These are phyloP conservation scores for Palythoa heliodiscus DNA, from an alignment of 92 coral and sea anemone species.

Conservation along the genomic window DNA sequence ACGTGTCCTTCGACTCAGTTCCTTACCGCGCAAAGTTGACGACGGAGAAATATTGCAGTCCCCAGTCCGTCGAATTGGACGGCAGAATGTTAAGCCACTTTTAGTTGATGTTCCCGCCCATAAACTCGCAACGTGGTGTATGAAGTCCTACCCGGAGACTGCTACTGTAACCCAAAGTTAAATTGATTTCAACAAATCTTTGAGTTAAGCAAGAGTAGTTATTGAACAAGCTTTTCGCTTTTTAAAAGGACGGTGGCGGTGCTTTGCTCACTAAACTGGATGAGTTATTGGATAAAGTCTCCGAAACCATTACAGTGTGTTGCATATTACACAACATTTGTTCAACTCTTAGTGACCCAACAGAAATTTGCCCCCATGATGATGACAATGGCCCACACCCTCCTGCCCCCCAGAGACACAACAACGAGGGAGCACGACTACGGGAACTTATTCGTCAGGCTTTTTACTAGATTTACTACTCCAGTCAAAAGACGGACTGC, in stretches of 20 bases:
- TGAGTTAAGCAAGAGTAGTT: conserved; percentile 52
- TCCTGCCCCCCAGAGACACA: conserved; percentile 47
- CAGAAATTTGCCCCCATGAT: conserved; percentile 37
- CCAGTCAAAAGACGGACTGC: conserved; percentile 18
- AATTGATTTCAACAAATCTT: conserved; percentile 38
- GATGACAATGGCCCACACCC: conserved; percentile 17
- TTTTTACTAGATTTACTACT: conserved; percentile 13
- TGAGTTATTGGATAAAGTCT: conserved; percentile 51
- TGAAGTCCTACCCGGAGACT: conserved; percentile 52
- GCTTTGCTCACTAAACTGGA: conserved; percentile 29
- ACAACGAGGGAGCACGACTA: conserved; percentile 50
- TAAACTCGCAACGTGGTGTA: conserved; percentile 56
- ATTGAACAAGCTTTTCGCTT: conserved; percentile 52
- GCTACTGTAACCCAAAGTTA: conserved; percentile 48
- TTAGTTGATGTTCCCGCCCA: conserved; percentile 55
- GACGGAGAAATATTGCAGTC: conserved; percentile 29
- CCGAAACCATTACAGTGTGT: conserved; percentile 38
- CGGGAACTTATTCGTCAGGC: conserved; percentile 36
- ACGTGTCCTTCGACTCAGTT: conserved; percentile 52
- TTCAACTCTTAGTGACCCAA: conserved; percentile 19
- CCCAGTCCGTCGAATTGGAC: conserved; percentile 30
- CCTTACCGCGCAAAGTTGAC: conserved; percentile 44
- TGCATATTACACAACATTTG: conserved; percentile 40
- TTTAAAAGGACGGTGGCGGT: conserved; percentile 49
- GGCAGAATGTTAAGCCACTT: conserved; percentile 38